Evolutionary conservation across 1,140 invertebrate genomes (phyloP), one percentile per base, ranked within the genome.

Genomic region (Cyclina sinensis): DNA sequence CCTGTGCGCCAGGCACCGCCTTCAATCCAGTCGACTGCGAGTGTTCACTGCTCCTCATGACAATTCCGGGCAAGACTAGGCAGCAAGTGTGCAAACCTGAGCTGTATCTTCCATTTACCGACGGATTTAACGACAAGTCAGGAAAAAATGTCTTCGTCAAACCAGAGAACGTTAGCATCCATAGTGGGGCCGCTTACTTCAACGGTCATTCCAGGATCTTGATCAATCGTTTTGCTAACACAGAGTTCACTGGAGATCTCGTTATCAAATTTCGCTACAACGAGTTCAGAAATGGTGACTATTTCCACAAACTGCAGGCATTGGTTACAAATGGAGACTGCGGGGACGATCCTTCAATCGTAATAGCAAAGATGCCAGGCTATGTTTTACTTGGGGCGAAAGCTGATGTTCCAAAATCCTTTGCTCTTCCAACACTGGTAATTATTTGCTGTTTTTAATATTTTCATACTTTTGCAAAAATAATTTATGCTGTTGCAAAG

Each of bases 281-380:
- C n/a, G 86, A 88, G 65, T 86, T 89, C 83, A 74, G 62, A n/a
- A 65, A 90, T 57, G 84, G 83, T 21, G 0, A 39, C 0, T 59
- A 76, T n/a, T 74, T 54, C 27, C 24, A 74, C 12, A 14, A 57
- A 11, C 46, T 88, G 46, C 89, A 93, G 78, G 92, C 92, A 0
- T 48, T 93, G 70, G 70, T 93, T 1, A 88, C 91, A 37, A 93
- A 93, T 81, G 92, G 91, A 14, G 92, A 92, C 85, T 93, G 92
- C 59, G 87, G 86, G 14, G 81, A 82, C n/a, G 89, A 90, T 39
- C 88, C 88, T n/a, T 92, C 92, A 0, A 86, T 93, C 27, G 89
- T 88, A 48, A 86, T 93, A 30, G 91, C 70, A 1, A 89, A 88
- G 70, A 62, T 88, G 65, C 86, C 86, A 11, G 54, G 68, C 7